phyloP scores from a whole-genome alignment of 2,113 vertebrate genomes.

The Bungarus multicinctus region DNA sequence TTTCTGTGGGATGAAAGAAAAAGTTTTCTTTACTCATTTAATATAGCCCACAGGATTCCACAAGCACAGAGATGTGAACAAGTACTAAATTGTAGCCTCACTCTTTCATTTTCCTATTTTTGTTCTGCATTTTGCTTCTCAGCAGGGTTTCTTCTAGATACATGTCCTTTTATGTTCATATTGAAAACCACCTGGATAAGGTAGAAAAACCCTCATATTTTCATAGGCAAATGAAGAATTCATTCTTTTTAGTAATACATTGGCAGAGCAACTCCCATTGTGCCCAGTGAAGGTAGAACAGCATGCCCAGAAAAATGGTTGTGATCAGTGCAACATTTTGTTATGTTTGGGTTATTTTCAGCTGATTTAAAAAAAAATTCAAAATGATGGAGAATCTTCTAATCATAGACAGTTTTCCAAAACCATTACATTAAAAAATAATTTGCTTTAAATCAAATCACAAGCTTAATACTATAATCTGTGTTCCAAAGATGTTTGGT shows the following conservation, averaged over 20 bases:
- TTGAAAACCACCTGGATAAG: background rate
- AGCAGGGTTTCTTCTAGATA: background rate
- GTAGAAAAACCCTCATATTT: background rate
- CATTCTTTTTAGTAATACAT: background rate
- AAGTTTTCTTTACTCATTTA: background rate
- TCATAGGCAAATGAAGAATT: background rate
- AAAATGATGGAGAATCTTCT: background rate
- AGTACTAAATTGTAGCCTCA: background rate
- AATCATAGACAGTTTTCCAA: background rate
- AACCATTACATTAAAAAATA: background rate
- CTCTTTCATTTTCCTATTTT: background rate
- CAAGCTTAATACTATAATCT: background rate
- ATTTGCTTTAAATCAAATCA: background rate
- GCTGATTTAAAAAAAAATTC: background rate
- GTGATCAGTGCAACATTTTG: background rate
- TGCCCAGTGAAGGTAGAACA: background rate
- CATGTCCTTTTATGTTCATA: background rate
- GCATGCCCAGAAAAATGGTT: background rate
- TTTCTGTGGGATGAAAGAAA: background rate
- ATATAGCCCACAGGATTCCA: background rate
- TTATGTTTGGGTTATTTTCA: background rate
- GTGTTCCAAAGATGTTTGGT: background rate
- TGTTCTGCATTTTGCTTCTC: background rate
- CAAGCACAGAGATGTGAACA: background rate
- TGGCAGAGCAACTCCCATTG: background rate